These are phyloP conservation scores for Drosophila buzzatii DNA, from an alignment of 2,888 invertebrate species.

Conservation along the genomic window DNA sequence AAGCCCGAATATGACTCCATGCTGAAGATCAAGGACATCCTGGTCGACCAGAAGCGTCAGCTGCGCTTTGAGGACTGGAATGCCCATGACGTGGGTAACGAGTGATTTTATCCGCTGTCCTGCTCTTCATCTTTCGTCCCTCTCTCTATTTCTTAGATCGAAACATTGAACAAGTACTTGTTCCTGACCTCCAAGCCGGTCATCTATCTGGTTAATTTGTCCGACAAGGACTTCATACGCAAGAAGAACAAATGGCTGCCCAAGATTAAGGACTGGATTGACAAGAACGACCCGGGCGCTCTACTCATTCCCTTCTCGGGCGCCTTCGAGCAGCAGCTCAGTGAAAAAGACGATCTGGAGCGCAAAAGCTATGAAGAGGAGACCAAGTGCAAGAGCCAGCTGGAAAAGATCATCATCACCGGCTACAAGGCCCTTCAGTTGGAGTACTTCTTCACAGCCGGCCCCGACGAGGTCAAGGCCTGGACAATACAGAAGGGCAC, in stretches of 20 bases:
- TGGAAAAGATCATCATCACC: constrained; percentile 98
- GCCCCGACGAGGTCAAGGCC: constrained; percentile 99
- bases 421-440: constrained; percentile 98
- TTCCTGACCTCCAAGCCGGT: constrained; percentile 99
- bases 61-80: constrained; percentile 97
- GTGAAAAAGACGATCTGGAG: constrained; percentile 93
- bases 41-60: constrained; percentile 96
- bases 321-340: constrained; percentile 93
- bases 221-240: constrained; percentile 98
- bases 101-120: neutral
- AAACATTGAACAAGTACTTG: constrained; percentile 97
- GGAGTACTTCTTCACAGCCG: constrained; percentile 99
- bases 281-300: constrained; percentile 97
- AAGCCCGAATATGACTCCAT: constrained; percentile 98
- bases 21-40: constrained; percentile 91
- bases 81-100: constrained; percentile 91
- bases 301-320: constrained; percentile 98
- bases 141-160: constrained; percentile 89
- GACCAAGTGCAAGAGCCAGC: constrained; percentile 91
- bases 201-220: constrained; percentile 97
- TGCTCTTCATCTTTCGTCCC: neutral
- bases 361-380: constrained; percentile 93
- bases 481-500: constrained; percentile 99
- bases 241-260: constrained; percentile 99
- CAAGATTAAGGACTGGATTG: constrained; percentile 99